Evolutionary conservation across 2,797 vertebrate species (phyloP).

Genomic region (Oryzias sinensis): DNA sequence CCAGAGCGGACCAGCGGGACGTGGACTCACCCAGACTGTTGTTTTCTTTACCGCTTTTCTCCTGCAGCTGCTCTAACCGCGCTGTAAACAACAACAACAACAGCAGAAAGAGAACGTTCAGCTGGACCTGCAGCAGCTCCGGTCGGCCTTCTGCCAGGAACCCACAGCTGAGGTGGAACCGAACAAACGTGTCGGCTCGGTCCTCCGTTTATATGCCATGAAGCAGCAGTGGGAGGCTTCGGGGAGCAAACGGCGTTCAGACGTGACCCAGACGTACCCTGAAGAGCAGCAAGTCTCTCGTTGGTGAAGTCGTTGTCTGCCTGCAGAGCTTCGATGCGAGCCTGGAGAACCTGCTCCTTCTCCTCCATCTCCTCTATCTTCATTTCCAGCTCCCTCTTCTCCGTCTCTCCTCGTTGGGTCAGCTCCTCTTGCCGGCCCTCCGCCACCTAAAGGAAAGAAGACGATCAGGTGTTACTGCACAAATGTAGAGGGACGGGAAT

Average conservation of each 20-base stretch:
- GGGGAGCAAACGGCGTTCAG: not conserved
- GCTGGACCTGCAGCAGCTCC: too few species aligned
- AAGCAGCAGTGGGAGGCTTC: not conserved
- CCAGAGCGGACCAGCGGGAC: constrained; percentile 17
- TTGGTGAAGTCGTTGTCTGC: constrained; percentile 99
- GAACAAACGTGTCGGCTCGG: too few species aligned
- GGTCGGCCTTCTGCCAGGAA: too few species aligned
- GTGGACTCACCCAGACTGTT: constrained; percentile 93
- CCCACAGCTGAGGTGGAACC: too few species aligned
- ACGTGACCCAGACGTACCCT: constrained; percentile 77
- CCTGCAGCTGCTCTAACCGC: constrained; percentile 97
- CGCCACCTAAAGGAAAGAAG: constrained; percentile 74
- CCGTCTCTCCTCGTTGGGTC: constrained; percentile 88
- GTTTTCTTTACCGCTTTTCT: constrained; percentile 98
- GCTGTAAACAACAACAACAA: constrained; percentile 92
- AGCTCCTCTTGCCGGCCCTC: constrained; percentile 94
- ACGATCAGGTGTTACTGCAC: too few species aligned
- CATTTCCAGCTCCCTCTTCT: constrained; percentile 92
- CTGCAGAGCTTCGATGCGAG: constrained; percentile 95
- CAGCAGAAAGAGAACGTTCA: constrained; percentile 62
- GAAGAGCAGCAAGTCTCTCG: constrained; percentile 91
- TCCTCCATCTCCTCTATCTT: constrained; percentile 98
- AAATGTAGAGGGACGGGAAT: not conserved
- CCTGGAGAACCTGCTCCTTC: constrained; percentile 96
- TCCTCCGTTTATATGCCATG: too few species aligned